A percentile compares a stretch with the other conserved stretches of the same genome.
These are phyloP conservation scores for Schizopygopsis pylzovi DNA, from an alignment of 2,797 vertebrate genomes.

Conservation along the genomic window DNA sequence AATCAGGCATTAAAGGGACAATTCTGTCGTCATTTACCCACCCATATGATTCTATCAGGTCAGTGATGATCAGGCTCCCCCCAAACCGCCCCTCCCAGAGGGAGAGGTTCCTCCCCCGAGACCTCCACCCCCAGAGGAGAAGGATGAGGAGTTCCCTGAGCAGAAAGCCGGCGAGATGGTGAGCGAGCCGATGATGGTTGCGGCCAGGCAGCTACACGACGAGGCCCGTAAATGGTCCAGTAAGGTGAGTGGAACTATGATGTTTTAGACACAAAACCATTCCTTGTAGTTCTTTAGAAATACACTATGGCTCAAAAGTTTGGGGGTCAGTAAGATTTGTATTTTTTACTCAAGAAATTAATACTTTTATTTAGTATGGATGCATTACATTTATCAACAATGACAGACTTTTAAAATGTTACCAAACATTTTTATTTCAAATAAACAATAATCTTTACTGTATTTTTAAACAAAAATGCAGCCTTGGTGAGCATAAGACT, in stretches of 20 bases:
- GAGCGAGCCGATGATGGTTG: constrained; percentile 99
- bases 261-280: background rate
- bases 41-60: constrained; percentile 73
- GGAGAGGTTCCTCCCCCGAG: constrained; percentile 95
- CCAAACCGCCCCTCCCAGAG: constrained; percentile 95
- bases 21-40: background rate
- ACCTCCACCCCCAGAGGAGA: constrained; percentile 96
- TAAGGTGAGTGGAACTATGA: constrained; percentile 73
- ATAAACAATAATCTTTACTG: background rate
- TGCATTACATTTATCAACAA: background rate
- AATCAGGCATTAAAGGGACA: background rate
- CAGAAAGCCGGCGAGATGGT: constrained; percentile 94
- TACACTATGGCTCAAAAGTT: background rate
- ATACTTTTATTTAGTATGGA: background rate
- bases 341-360: background rate
- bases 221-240: constrained; percentile 99
- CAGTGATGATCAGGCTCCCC: constrained; percentile 92
- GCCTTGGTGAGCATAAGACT: background rate
- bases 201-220: constrained; percentile 94
- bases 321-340: background rate
- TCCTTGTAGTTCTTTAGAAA: background rate
- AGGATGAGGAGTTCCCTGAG: constrained; percentile 98
- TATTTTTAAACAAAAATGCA: constrained; percentile 4
- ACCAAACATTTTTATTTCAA: background rate
- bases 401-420: background rate